Conservation (phyloP, 2,113 vertebrate genomes). For the Canis aureus region DNA sequence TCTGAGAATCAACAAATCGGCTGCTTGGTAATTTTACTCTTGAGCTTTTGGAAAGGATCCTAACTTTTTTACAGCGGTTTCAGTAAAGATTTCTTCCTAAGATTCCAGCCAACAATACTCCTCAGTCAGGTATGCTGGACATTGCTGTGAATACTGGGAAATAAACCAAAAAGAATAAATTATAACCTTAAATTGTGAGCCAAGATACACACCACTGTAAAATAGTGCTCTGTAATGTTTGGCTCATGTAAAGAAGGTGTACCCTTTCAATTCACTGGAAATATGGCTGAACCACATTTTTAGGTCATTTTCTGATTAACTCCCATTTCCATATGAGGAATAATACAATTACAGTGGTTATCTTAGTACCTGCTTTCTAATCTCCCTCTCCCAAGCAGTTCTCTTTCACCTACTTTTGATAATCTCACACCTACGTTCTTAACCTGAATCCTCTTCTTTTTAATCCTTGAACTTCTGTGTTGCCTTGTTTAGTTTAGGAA, state of each 20-base stretch:
- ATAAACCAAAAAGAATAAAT: conserved; percentile 72
- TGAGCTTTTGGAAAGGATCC: conserved; percentile 31
- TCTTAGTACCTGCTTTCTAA: not conserved
- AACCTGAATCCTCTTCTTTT: not conserved
- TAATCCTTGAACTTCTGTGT: not conserved
- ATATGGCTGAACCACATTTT: conserved; percentile 10
- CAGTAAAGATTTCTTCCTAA: conserved; percentile 61
- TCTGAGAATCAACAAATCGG: conserved; percentile 53
- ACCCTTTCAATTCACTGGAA: conserved; percentile 33
- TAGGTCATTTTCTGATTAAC: conserved; percentile 45
- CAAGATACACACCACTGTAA: conserved; percentile 66
- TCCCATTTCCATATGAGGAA: conserved; percentile 52
- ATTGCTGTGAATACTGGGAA: conserved; percentile 70
- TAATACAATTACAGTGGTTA: not conserved
- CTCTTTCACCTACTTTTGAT: not conserved
- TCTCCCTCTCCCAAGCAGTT: not conserved
- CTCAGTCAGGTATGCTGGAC: conserved; percentile 54
- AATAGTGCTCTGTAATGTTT: conserved; percentile 73
- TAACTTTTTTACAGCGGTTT: conserved; percentile 25
- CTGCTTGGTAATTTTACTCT: conserved; percentile 52
- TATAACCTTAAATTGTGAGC: conserved; percentile 39
- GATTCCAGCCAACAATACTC: conserved; percentile 37
- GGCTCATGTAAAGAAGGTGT: conserved; percentile 40
- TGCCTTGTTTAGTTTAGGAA: not conserved
- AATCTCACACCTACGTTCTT: not conserved